Evolutionary conservation across 2,888 invertebrate species (phyloP), one percentile per base, ranked within the genome.

Genomic region (Oligia latruncula): DNA sequence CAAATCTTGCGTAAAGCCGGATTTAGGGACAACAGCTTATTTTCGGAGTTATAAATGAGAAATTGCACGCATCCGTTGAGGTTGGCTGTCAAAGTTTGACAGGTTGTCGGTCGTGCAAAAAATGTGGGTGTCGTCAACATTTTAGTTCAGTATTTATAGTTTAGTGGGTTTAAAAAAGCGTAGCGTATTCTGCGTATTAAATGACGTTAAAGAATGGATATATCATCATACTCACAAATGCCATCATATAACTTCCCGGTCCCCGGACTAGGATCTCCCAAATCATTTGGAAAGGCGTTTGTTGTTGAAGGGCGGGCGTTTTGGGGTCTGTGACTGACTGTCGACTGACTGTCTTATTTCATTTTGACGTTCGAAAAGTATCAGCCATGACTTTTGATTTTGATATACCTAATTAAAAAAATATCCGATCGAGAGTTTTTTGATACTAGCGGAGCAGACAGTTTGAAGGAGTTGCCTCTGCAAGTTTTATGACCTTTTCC

Each of bases 31-130:
- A 88, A 91, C 90, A 90, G 88, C 90, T 91, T 90, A 91, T 91
- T 92, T 92, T 89, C 43, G 77, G 72, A 62, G 77, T 80, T 85
- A 84, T 83, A 89, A 91, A 90, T 91, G 88, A 88, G 88, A 91
- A 90, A 92, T 92, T 90, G 89, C 89, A 88, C 83, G 89, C 92
- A 89, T 92, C 92, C 92, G 92, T 83, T 88, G 78, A 84, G 79
- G 88, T 87, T 83, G 83, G 87, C 87, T 89, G 92, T 90, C 91
- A 91, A 81, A 88, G 74, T 88, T 89, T 89, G 91, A 90, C 89
- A 88, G 84, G 86, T 86, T 85, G 87, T 81, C 81, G 87, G 85
- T 75, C 71, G 78, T 84, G 88, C 91, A 92, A 92, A 91, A 91
- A 91, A 86, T 64, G 4, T 49, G 77, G 84, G 75, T 64, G 11